Base-by-base conservation (phyloP, 2,113 vertebrate species). In the Epinephelus cyanopodus region DNA sequence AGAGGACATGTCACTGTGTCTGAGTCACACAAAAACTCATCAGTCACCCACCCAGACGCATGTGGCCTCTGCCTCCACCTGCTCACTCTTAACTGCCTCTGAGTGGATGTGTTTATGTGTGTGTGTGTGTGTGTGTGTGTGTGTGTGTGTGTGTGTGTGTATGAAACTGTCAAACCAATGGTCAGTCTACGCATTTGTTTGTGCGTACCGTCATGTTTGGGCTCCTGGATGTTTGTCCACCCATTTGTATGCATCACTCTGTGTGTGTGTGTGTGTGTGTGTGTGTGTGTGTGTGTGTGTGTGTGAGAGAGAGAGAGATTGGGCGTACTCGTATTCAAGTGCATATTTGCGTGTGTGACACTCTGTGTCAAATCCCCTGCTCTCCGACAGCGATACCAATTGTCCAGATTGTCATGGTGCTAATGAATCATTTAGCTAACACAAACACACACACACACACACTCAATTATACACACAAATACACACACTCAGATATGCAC, bases 381-480 rank as follows among this genome's bases (percentile, higher is more conserved):
- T 76, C 77, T 77, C 82, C 10, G 8, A 86, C 79, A 58, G 75
- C 48, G 79, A 54, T 6, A 71, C 65, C 83, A 72, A 27, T 75
- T 81, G 83, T 64, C 72, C 77, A 75, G 69, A 75, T 56, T 84
- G 78, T 79, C 78, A 84, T 11, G 8, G 65, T 58, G 77, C 25
- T 86, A 79, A 90, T 88, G 77, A 88, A 76, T 86, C 74, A 84
- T 79, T 87, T 83, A 81, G 50, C 45, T 37, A 6, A 60, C 23
- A 17, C 23, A 50, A 15, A 57, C 18, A 68, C 80, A 71, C 52
- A 69, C 80, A 71, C 52, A 69, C 9, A 42, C 54, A 56, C 37
- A 62, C 42, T 45, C 42, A 45, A 45, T 9, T 45, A 12, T 45
- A 47, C n/a, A 6, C 21, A 66, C 12, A 54, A 14, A 52, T 9